Evolutionary conservation across 1,140 invertebrate genomes (phyloP), one percentile per base, ranked within the genome.

Genomic region (Leptinotarsa lineolata): DNA sequence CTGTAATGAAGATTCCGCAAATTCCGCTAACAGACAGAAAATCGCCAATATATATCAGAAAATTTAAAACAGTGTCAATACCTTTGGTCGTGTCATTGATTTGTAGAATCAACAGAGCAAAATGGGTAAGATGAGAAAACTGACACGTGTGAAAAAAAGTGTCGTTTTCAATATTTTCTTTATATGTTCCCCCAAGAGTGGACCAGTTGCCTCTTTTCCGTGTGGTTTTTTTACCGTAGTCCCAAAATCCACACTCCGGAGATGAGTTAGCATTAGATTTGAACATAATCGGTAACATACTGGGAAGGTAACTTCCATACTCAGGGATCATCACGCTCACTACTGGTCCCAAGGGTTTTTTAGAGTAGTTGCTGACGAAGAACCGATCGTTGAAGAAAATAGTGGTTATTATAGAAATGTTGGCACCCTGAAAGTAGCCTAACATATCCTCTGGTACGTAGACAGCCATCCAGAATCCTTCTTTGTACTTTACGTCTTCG

Each of bases 11-110:
- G 58, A 91, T 90, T 18, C 86, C 86, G 15, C 84, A 64, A 16
- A 91, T 83, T 22, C 89, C 89, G 8, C 88, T 24, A 3, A 90
- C 70, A 1, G 89, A 90, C 4, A 90, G 75, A 22, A 85, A 84
- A 77, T 89, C 89, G n/a, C 90, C 89, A 18, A 89, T 79, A 15
- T 89, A 80, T 6, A 89, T 89, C 45, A 91, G 89, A 12, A 88
- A 85, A 74, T 89, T 87, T 68, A 91, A 83, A 20, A 74, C 76
- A 72, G 20, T 76, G 60, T 22, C 72, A 45, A 76, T 79, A 70
- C 12, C 82, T 2, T 48, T n/a, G 24, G 59, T 68, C 2, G 64
- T 48, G 21, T 70, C 61, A 11, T 65, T 59, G 39, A 24, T 16
- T 48, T 54, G 54, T 39, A 68, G 46, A 39, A 90, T 79, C 46